These are phyloP conservation scores for Bicyclus anynana DNA, from an alignment of 1,140 invertebrate species.

Conservation along the genomic window DNA sequence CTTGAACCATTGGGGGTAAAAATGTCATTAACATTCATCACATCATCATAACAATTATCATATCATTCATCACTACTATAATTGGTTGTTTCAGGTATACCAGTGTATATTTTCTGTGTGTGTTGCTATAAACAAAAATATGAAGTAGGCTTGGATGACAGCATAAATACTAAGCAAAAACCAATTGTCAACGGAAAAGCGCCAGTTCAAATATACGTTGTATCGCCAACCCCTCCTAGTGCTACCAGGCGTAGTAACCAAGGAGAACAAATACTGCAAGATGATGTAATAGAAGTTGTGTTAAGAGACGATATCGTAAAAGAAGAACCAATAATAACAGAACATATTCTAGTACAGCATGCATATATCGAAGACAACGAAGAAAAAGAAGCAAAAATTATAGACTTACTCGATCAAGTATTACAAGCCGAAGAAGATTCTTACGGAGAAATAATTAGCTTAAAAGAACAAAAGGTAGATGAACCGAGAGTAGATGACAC, in stretches of 20 bases:
- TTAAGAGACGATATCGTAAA: slow-evolving; percentile 30
- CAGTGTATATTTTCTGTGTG: slow-evolving; percentile 53
- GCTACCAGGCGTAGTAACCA: slow-evolving; percentile 44
- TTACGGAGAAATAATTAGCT: slow-evolving; percentile 53
- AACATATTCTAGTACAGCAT: slow-evolving; percentile 52
- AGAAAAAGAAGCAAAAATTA: slow-evolving; percentile 71
- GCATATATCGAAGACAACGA: slow-evolving; percentile 56
- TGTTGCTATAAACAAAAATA: slow-evolving; percentile 46
- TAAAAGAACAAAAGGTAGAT: slow-evolving; percentile 42
- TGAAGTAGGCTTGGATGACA: slow-evolving; percentile 25
- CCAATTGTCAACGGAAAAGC: slow-evolving; percentile 47
- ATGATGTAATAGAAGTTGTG: slow-evolving; percentile 27
- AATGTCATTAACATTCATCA: no score
- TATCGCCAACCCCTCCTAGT: slow-evolving; percentile 60
- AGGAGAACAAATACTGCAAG: slow-evolving; percentile 29
- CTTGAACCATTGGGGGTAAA: no score
- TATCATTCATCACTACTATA: no score
- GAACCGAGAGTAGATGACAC: slow-evolving; percentile 30
- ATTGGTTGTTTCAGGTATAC: slow-evolving; percentile 55
- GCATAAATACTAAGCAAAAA: slow-evolving; percentile 28
- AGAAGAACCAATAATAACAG: slow-evolving; percentile 34
- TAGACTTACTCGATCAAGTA: slow-evolving; percentile 67
- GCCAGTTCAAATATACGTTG: slow-evolving; percentile 55
- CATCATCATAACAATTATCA: no score
- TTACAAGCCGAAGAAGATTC: slow-evolving; percentile 67